Evolutionary conservation across 1,140 invertebrate species (phyloP), one percentile per base, ranked within the genome.

Genomic region (Probaryconus sp.): DNA sequence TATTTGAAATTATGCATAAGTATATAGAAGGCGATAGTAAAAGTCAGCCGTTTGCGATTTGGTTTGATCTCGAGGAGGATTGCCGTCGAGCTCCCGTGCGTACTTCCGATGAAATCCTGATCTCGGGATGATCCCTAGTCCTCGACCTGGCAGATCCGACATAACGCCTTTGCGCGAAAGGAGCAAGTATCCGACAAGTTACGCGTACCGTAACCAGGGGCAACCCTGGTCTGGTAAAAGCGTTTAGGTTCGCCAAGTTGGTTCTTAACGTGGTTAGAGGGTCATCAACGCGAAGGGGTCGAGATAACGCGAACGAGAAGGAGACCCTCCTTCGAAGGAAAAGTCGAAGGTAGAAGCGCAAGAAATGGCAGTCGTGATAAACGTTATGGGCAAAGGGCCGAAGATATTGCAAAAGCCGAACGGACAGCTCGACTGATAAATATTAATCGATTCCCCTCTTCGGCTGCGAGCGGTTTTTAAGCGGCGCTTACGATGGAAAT

Each of bases 231-330:
- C 43, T 42, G 61, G 68, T 68, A 74, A 70, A 71, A 76, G 76
- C 73, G 69, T 77, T 78, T 72, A 74, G 65, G 73, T 81, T 72
- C 63, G 77, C 75, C 65, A 70, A 73, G 60, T 77, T 61, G 75
- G 58, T 69, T 63, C 47, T 75, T 79, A 79, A 79, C 75, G 60
- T 77, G 77, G 79, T 76, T 79, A 77, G 75, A 77, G 75, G 77
- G 73, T 81, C 79, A 81, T 81, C 79, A 79, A 77, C 75, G 63
- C 67, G 73, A 56, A 65, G 70, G 61, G 61, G 40, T 55, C 61
- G 58, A 71, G 77, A 76, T 79, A 79, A 79, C 77, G 70, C 69
- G 56, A 70, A 72, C 64, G 69, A 73, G 64, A 63, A 68, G 65
- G 45, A 55, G 74, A 65, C 40, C 45, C 45, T 56, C n/a, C n/a